These are phyloP conservation scores for Antitype chi DNA, from an alignment of 2,888 invertebrate species.

Conservation along the genomic window DNA sequence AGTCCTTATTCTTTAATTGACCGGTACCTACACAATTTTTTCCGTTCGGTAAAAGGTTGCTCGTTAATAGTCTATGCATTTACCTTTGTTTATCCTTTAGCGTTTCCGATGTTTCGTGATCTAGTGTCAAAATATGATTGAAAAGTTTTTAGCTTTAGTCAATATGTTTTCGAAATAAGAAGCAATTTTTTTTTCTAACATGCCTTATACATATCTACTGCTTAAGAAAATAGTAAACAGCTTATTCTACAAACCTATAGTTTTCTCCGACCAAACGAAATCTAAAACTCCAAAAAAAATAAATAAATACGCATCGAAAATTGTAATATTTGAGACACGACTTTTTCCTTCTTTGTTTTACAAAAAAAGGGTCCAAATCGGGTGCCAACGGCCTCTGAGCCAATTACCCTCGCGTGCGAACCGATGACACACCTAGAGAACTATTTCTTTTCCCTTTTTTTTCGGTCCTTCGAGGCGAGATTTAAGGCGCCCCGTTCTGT, in stretches of 20 bases:
- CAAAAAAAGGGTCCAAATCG: constrained; percentile 69
- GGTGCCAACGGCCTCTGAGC: constrained; percentile 74
- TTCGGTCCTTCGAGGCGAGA: constrained; percentile 76
- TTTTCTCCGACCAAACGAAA: constrained; percentile 29
- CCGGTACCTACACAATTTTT: background rate
- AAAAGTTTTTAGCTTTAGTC: background rate
- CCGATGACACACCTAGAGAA: constrained; percentile 83
- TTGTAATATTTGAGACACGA: constrained; percentile 46
- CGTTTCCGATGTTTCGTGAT: background rate
- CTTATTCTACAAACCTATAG: background rate
- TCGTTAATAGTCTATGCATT: background rate
- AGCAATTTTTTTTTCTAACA: background rate
- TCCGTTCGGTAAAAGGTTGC: background rate
- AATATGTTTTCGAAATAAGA: background rate
- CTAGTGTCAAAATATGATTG: background rate
- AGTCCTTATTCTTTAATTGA: constrained; percentile 1
- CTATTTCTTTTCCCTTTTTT: constrained; percentile 73
- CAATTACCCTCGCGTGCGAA: constrained; percentile 79
- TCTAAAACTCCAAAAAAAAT: constrained; percentile 35
- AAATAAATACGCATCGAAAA: constrained; percentile 40
- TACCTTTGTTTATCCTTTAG: background rate
- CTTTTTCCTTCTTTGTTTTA: constrained; percentile 66
- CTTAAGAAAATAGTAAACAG: background rate
- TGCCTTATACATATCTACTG: background rate
- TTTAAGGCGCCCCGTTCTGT: constrained; percentile 81